Conservation (phyloP, 1,140 invertebrate genomes). For the Cotesia vestalis region DNA sequence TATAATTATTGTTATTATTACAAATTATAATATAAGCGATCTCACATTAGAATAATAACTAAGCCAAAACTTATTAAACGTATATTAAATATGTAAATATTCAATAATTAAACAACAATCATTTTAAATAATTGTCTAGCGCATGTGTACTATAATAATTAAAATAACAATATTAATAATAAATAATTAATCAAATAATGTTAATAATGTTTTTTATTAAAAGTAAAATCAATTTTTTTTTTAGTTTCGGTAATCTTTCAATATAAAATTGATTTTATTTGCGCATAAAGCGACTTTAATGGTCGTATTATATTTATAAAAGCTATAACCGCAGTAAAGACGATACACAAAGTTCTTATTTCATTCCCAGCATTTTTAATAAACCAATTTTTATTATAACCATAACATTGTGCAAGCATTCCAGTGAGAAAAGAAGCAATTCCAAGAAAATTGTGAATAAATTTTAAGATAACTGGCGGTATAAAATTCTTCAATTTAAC, state of each 20-base stretch:
- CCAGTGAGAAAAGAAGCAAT: constrained; percentile 51
- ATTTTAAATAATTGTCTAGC: too few relatives aligned
- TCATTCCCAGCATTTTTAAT: not conserved
- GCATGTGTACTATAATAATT: too few relatives aligned
- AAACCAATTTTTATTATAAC: constrained; percentile 46
- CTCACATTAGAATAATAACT: too few relatives aligned
- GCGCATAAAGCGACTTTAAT: constrained; percentile 41
- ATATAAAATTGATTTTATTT: constrained; percentile 30
- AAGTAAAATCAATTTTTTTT: not conserved
- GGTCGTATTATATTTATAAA: constrained; percentile 46
- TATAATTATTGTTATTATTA: too few relatives aligned
- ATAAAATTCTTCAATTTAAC: constrained; percentile 43
- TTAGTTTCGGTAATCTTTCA: constrained; percentile 2
- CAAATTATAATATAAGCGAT: too few relatives aligned
- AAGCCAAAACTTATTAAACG: too few relatives aligned
- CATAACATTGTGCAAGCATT: constrained; percentile 49
- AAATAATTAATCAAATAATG: too few relatives aligned
- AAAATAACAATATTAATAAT: too few relatives aligned
- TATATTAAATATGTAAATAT: too few relatives aligned
- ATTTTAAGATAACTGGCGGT: constrained; percentile 50
- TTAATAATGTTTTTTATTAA: not conserved
- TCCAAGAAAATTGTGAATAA: constrained; percentile 54
- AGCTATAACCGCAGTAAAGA: constrained; percentile 42
- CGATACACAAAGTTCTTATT: constrained; percentile 34
- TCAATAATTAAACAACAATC: too few relatives aligned